Evolutionary conservation across 2,113 vertebrate genomes (phyloP), one percentile per base, ranked within the genome.

Genomic region (Lethenteron camtschaticum): DNA sequence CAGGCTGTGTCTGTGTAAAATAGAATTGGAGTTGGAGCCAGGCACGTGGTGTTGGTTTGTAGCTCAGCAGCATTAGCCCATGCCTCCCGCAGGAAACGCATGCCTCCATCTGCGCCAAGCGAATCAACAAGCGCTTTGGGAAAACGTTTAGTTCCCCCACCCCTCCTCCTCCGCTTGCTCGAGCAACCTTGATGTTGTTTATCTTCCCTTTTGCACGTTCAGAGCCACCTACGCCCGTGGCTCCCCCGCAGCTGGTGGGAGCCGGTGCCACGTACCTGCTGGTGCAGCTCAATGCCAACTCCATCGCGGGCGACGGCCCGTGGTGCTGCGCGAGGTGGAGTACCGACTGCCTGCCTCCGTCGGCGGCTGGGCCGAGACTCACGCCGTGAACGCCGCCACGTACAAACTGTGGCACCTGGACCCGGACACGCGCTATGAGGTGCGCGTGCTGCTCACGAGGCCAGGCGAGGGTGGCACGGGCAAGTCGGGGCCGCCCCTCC

Each of bases 351-450:
- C 92, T 0, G 87, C 89, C 9, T 8, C 63, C 63, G n/a, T 66
- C 1, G 94, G 94, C 12, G 87, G 82, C 57, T 99, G 94, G 94
- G 95, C 84, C 0, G 92, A 99, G 81, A 99, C 89, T 2, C 90
- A 99, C 1, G 91, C 92, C 1, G 94, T 99, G 71, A 96, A 91
- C 11, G 89, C 90, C 1, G 88, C 90, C 0, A 91, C 89, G 2
- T 99, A 99, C 71, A 99, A 97, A 70, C 78, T 97, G 10, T 99
- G 92, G 92, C 94, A 99, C 75, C 82, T 99, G 71, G 94, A 99
- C 73, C 94, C 94, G 0, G 94, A 99, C 77, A 99, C 94, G 0
- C 90, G 96, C 60, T 99, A 99, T 1, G 92, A 99, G 78, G 90
- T 99, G 75, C 79, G 88, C 3, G 92, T 99, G 20, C 76, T 99